Percentiles rank a stretch among this genome's conserved stretches.
These are phyloP conservation scores for Drosophila yooni DNA, from an alignment of 2,888 invertebrate species.

Conservation along the genomic window DNA sequence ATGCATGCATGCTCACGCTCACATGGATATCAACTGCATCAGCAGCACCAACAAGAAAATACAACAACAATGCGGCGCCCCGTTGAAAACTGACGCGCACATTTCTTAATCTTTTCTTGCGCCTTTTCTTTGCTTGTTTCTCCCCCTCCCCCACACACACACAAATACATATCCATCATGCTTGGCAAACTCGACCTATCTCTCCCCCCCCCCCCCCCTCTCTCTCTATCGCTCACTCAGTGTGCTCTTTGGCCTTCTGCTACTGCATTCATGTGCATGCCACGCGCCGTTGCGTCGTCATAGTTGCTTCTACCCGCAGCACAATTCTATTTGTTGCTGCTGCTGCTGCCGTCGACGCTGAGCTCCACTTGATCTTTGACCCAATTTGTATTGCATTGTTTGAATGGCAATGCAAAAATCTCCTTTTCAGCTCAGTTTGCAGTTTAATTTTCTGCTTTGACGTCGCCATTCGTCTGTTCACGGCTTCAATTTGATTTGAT, in stretches of 20 bases:
- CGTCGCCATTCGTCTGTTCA: conserved; percentile 58
- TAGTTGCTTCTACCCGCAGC: conserved; percentile 42
- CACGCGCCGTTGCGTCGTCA: conserved; percentile 75
- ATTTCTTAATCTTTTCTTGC: conserved; percentile 77
- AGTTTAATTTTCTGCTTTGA: conserved; percentile 72
- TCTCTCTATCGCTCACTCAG: conserved; percentile 8
- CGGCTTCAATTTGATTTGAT: conserved; percentile 74
- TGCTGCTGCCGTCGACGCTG: conserved; percentile 52
- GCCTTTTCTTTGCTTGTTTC: conserved; percentile 43
- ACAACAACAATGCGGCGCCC: conserved; percentile 46
- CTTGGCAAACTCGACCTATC: conserved; percentile 71
- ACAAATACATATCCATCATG: conserved; percentile 70
- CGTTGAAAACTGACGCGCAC: conserved; percentile 65
- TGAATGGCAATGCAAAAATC: conserved; percentile 74
- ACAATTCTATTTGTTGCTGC: conserved; percentile 69
- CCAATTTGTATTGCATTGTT: conserved; percentile 80
- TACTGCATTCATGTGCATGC: conserved; percentile 64
- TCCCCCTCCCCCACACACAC: conserved; percentile 6
- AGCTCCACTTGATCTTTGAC: conserved; percentile 82
- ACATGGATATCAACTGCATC: conserved; percentile 41
- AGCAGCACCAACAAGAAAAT: conserved; percentile 19
- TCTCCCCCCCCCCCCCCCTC: conserved; percentile 2
- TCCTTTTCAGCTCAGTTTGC: conserved; percentile 53
- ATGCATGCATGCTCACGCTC: conserved; percentile 66
- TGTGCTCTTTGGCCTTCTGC: conserved; percentile 42